Conservation (phyloP, 2,113 vertebrate species). For the Rhinolophus sinicus region DNA sequence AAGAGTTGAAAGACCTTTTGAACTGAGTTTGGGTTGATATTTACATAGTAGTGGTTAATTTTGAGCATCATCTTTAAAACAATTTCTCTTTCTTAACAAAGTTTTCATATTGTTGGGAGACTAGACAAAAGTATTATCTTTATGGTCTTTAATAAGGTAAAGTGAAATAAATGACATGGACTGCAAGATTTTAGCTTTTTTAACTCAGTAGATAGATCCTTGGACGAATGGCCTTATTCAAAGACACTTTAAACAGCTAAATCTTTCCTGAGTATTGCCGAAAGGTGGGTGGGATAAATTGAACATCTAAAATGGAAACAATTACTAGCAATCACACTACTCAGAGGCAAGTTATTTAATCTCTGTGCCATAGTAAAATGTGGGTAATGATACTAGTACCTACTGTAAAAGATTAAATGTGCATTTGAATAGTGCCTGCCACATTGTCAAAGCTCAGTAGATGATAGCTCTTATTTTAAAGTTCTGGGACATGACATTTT, state of each 20-base stretch:
- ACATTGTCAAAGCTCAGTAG: not conserved
- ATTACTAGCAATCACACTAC: not conserved
- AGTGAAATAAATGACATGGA: not conserved
- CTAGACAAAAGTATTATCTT: not conserved
- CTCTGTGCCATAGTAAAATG: not conserved
- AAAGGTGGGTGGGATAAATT: not conserved
- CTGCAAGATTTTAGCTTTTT: constrained; percentile 32
- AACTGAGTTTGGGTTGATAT: not conserved
- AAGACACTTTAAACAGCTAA: not conserved
- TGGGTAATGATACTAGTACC: not conserved
- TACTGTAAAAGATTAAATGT: not conserved
- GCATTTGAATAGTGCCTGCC: not conserved
- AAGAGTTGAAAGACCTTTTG: not conserved
- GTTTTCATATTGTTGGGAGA: not conserved
- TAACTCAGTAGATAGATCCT: not conserved
- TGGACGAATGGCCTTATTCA: not conserved
- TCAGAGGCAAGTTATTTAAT: not conserved
- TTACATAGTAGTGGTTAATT: not conserved
- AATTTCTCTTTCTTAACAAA: not conserved
- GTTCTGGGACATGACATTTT: not conserved
- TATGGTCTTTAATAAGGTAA: not conserved
- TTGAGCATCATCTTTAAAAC: not conserved
- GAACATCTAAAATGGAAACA: not conserved
- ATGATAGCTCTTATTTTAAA: not conserved
- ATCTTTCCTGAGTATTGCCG: not conserved